Conservation (phyloP, 2,888 invertebrate genomes). For the Nezara viridula region DNA sequence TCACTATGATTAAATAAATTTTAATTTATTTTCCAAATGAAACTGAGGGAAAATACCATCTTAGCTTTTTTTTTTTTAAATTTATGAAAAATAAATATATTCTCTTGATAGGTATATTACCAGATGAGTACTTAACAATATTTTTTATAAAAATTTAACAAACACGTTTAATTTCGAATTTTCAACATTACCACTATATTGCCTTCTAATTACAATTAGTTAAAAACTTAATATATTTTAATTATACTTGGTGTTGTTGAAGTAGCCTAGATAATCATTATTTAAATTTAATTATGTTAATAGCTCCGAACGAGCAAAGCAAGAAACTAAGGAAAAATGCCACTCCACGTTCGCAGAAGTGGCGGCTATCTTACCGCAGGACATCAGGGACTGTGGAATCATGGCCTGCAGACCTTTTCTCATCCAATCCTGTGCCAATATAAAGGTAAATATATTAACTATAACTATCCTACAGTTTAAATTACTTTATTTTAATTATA, state of each 20-base stretch:
- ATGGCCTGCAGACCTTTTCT: constrained; percentile 87
- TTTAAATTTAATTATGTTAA: constrained; percentile 42
- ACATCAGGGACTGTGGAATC: constrained; percentile 89
- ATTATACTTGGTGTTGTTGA: not conserved
- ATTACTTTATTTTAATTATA: not conserved
- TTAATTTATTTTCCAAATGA: too few relatives aligned
- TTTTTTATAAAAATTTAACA: too few relatives aligned
- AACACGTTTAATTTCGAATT: too few relatives aligned
- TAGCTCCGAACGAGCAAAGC: constrained; percentile 65
- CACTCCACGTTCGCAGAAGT: constrained; percentile 75
- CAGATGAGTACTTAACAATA: too few relatives aligned
- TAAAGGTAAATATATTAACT: constrained; percentile 76
- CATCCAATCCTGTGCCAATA: constrained; percentile 90
- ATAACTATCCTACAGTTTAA: not conserved
- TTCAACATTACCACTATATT: too few relatives aligned
- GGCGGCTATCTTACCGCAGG: constrained; percentile 72
- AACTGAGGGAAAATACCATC: too few relatives aligned
- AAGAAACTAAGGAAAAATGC: constrained; percentile 74
- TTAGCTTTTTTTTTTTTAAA: too few relatives aligned
- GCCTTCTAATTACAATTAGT: too few relatives aligned
- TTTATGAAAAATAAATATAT: too few relatives aligned
- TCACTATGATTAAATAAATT: too few relatives aligned
- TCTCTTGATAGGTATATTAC: too few relatives aligned
- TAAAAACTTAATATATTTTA: too few relatives aligned
- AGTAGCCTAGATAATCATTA: constrained; percentile 1